Conservation (phyloP, 2,888 invertebrate species). For the Protodeltote pygarga region DNA sequence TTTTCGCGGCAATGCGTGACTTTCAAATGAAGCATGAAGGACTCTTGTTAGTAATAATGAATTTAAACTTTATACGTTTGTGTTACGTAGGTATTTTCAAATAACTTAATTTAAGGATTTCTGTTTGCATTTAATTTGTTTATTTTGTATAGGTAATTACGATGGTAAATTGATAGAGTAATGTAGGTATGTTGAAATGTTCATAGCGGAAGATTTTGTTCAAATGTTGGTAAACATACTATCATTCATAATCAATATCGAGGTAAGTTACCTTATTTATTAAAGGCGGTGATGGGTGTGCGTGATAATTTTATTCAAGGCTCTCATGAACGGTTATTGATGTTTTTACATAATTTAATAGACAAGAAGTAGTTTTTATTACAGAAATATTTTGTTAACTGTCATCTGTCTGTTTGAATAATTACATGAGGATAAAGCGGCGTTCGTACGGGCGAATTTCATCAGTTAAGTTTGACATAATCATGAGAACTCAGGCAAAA, state of each 20-base stretch:
- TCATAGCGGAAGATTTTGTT: background rate
- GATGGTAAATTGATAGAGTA: constrained; percentile 7
- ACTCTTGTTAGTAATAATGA: constrained; percentile 29
- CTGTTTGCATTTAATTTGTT: constrained; percentile 6
- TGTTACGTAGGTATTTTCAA: constrained; percentile 4
- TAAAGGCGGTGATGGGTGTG: constrained; percentile 50
- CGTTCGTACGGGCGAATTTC: too few species aligned
- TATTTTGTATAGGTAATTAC: background rate
- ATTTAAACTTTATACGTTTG: background rate
- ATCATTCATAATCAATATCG: constrained; percentile 19
- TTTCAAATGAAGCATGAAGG: constrained; percentile 45
- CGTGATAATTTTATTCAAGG: constrained; percentile 64
- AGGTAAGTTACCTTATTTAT: constrained; percentile 41
- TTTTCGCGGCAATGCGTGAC: constrained; percentile 26
- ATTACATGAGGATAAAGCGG: too few species aligned
- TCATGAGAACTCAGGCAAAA: too few species aligned
- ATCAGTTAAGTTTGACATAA: too few species aligned
- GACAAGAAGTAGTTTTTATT: constrained; percentile 27
- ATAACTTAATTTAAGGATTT: constrained; percentile 6
- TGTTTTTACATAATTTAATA: constrained; percentile 27
- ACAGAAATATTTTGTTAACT: constrained; percentile 6
- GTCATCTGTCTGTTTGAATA: too few species aligned
- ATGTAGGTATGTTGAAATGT: constrained; percentile 6
- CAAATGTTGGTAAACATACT: constrained; percentile 20
- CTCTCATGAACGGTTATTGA: constrained; percentile 41